Evolutionary conservation across 2,113 vertebrate species (phyloP).

Genomic region (Chionis minor): DNA sequence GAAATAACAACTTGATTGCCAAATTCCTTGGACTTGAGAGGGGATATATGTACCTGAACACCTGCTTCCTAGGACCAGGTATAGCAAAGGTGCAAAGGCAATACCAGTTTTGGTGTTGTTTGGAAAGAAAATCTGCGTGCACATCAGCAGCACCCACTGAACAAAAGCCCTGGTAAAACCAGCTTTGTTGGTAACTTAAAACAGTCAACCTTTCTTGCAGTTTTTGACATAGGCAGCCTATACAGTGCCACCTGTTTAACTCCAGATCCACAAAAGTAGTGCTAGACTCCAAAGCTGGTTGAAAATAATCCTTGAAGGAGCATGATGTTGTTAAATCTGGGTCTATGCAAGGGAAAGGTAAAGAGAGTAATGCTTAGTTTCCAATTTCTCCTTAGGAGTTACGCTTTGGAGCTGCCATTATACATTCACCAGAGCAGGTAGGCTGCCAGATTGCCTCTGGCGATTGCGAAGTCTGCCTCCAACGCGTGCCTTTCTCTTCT

Average conservation of each 20-base stretch:
- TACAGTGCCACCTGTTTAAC: not conserved
- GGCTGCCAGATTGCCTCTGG: not conserved
- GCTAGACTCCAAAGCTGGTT: not conserved
- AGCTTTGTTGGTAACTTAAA: not conserved
- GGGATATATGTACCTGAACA: not conserved
- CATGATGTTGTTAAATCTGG: not conserved
- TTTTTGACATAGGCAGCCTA: not conserved
- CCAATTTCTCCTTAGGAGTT: not conserved
- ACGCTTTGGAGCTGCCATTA: not conserved
- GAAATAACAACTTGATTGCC: not conserved
- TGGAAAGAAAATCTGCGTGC: not conserved
- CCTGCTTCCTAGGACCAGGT: not conserved
- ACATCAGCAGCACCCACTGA: not conserved
- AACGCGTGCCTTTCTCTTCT: not conserved
- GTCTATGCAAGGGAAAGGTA: not conserved
- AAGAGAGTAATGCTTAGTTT: not conserved
- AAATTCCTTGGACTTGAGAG: not conserved
- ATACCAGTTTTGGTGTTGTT: not conserved
- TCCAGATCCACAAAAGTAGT: not conserved
- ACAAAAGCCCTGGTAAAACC: not conserved
- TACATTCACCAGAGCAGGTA: not conserved
- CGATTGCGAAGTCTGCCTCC: not conserved
- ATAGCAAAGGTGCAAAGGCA: not conserved
- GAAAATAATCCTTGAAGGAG: not conserved
- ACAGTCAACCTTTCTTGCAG: not conserved